Conservation (phyloP, 1,140 invertebrate species). For the Lordiphosa stackelbergi region DNA sequence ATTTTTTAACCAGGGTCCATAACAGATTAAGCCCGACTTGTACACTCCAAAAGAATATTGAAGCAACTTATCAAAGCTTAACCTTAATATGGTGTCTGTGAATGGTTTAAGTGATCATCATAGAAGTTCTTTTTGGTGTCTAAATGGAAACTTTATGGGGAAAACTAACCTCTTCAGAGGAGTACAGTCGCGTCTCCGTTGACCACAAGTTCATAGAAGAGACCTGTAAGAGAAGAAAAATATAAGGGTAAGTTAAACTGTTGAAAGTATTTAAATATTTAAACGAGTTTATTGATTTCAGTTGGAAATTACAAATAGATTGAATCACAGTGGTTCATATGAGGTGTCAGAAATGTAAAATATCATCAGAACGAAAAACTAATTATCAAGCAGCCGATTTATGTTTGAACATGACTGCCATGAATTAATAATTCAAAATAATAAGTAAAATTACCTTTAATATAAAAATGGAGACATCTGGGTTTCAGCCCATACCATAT, state of each 20-base stretch:
- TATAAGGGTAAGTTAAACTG: not conserved
- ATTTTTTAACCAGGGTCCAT: conserved; percentile 73
- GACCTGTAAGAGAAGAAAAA: too few species aligned
- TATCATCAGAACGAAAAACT: conserved; percentile 50
- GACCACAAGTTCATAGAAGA: too few species aligned
- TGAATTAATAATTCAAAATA: too few species aligned
- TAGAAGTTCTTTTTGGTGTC: conserved; percentile 1
- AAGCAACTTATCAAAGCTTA: conserved; percentile 50
- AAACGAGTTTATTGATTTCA: conserved; percentile 18
- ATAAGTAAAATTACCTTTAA: too few species aligned
- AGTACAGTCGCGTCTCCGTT: too few species aligned
- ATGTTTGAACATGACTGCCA: not conserved
- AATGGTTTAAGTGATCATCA: conserved; percentile 76
- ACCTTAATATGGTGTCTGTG: conserved; percentile 74
- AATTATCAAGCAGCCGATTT: not conserved
- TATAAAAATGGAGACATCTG: too few species aligned
- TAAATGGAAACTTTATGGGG: not conserved
- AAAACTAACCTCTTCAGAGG: too few species aligned
- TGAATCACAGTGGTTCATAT: conserved; percentile 72
- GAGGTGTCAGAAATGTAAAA: conserved; percentile 73
- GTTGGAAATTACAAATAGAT: conserved; percentile 43
- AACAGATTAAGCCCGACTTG: conserved; percentile 56
- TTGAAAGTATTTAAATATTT: not conserved
- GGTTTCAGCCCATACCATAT: too few species aligned
- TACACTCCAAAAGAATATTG: conserved; percentile 75